Evolutionary conservation across 2,113 vertebrate species (phyloP).

Genomic region (Laticauda colubrina): DNA sequence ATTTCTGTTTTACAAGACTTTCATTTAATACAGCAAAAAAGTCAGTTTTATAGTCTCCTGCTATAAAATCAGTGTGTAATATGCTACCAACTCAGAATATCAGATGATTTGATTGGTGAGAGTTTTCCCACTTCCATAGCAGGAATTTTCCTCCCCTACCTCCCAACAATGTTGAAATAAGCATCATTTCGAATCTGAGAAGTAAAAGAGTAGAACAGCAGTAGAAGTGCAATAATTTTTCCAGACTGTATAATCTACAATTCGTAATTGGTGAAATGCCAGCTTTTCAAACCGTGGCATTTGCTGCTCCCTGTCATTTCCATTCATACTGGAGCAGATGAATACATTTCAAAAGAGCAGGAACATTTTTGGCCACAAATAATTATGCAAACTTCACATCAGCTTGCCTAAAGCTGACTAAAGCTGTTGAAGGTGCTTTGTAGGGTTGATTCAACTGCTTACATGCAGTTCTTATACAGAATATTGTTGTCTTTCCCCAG

Average conservation of each 20-base stretch:
- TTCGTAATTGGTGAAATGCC: conserved; percentile 4
- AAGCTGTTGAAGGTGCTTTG: not conserved
- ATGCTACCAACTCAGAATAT: not conserved
- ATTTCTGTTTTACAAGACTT: not conserved
- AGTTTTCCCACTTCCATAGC: not conserved
- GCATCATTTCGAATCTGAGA: not conserved
- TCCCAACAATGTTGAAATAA: not conserved
- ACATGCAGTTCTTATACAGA: not conserved
- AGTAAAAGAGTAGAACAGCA: not conserved
- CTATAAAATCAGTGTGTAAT: not conserved
- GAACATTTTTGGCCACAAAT: not conserved
- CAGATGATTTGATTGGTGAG: not conserved
- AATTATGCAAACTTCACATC: not conserved
- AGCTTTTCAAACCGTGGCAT: not conserved
- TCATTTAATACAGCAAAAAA: not conserved
- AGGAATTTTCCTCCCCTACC: not conserved
- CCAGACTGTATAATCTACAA: not conserved
- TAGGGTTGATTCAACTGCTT: not conserved
- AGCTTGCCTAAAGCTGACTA: not conserved
- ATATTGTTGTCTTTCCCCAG: not conserved
- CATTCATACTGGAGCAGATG: not conserved
- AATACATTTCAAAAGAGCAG: conserved; percentile 11
- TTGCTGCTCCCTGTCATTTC: conserved; percentile 7
- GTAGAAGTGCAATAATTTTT: conserved; percentile 1
- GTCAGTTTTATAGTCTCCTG: not conserved